Percentiles rank a stretch among this genome's conserved stretches.
Conservation (phyloP, 1,140 invertebrate species). For the Manduca sexta region DNA sequence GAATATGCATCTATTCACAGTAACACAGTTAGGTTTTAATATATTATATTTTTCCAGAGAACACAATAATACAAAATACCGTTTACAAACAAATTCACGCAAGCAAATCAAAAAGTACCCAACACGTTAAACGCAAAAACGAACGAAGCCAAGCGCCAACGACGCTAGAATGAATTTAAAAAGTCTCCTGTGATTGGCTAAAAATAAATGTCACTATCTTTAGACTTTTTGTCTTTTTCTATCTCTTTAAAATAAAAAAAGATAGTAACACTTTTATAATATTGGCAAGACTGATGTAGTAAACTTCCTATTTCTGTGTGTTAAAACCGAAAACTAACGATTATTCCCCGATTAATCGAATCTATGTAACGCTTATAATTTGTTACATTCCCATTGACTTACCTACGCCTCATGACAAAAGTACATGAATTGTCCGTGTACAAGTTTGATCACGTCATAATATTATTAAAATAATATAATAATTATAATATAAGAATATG, state of each 20-base stretch:
- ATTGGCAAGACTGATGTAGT: not conserved
- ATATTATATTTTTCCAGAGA: constrained; percentile 1
- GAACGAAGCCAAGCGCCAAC: constrained; percentile 45
- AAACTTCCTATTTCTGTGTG: too few relatives aligned
- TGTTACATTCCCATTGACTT: too few relatives aligned
- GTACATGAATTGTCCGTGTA: too few relatives aligned
- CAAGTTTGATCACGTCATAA: too few relatives aligned
- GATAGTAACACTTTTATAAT: not conserved
- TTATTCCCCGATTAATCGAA: too few relatives aligned
- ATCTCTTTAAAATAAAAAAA: not conserved
- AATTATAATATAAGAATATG: too few relatives aligned
- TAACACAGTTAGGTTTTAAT: constrained; percentile 4
- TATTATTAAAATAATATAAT: too few relatives aligned
- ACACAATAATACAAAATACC: constrained; percentile 4
- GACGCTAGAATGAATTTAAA: constrained; percentile 53
- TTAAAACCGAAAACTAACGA: too few relatives aligned
- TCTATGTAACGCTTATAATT: too few relatives aligned
- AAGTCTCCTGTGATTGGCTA: constrained; percentile 51
- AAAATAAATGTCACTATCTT: constrained; percentile 28
- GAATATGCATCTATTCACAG: constrained; percentile 11
- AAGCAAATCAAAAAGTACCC: constrained; percentile 9
- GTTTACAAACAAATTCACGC: constrained; percentile 7
- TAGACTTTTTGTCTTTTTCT: not conserved
- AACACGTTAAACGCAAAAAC: constrained; percentile 19
- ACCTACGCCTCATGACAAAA: too few relatives aligned